Percentiles rank a stretch among this genome's conserved stretches.
phyloP scores from a whole-genome alignment of 1,140 invertebrate genomes.

The Sitodiplosis mosellana region DNA sequence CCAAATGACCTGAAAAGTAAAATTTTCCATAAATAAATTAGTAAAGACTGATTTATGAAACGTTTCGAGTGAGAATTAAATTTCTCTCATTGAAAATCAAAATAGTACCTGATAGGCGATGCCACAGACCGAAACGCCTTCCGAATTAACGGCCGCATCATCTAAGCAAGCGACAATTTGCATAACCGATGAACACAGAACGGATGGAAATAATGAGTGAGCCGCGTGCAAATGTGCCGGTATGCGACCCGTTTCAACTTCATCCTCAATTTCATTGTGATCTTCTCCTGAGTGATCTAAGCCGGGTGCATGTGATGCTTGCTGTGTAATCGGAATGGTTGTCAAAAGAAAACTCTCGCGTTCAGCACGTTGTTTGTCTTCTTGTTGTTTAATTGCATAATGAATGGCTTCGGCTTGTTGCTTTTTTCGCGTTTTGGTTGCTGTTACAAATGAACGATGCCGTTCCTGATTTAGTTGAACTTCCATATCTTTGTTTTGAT shows the following conservation, averaged over 20 bases:
- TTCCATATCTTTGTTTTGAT: constrained; percentile 97
- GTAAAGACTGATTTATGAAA: constrained; percentile 6
- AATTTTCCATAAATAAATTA: neutral
- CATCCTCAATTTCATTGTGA: constrained; percentile 69
- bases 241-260: constrained; percentile 45
- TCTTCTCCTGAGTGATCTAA: constrained; percentile 72
- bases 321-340: constrained; percentile 86
- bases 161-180: constrained; percentile 89
- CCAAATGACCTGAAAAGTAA: constrained; percentile 73
- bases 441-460: constrained; percentile 89
- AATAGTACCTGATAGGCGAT: constrained; percentile 59
- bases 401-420: constrained; percentile 97
- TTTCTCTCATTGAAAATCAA: neutral
- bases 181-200: constrained; percentile 83
- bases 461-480: constrained; percentile 97
- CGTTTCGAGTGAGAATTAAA: neutral
- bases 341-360: constrained; percentile 92
- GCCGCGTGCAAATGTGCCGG: constrained; percentile 62
- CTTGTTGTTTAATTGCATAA: constrained; percentile 81
- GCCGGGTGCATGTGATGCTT: constrained; percentile 91
- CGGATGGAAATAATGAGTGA: constrained; percentile 90
- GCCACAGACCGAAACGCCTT: constrained; percentile 82
- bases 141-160: constrained; percentile 86
- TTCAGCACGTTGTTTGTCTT: constrained; percentile 85
- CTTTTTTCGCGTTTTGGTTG: constrained; percentile 95